These are phyloP conservation scores for Meloe dianella DNA, from an alignment of 2,888 invertebrate species.

Conservation along the genomic window DNA sequence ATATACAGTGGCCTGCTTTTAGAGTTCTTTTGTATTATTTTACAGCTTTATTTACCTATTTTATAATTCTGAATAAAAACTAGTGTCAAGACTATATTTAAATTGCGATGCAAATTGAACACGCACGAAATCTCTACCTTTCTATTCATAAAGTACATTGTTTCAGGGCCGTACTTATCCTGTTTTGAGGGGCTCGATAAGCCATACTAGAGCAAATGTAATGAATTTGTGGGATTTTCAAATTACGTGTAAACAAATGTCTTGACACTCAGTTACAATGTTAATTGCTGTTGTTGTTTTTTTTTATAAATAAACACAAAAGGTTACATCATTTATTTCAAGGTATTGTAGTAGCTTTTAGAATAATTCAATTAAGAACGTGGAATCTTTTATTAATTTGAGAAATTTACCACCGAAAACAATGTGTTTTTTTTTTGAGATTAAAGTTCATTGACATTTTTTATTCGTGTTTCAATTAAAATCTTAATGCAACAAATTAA, in stretches of 20 bases:
- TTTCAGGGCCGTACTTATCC: too few relatives aligned
- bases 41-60: neutral
- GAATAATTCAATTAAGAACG: conserved; percentile 10
- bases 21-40: neutral
- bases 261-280: neutral
- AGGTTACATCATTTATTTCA: neutral
- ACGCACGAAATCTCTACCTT: neutral
- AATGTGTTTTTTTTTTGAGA: neutral
- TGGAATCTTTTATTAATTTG: neutral
- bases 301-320: conserved; percentile 7
- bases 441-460: conserved; percentile 1
- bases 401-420: neutral
- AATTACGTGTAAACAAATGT: neutral
- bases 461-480: neutral
- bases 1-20: conserved; percentile 22
- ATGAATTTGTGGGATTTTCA: too few relatives aligned
- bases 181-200: too few relatives aligned
- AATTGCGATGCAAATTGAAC: conserved; percentile 25
- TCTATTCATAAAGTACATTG: neutral
- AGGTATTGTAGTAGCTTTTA: neutral
- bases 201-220: too few relatives aligned
- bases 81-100: conserved; percentile 32
- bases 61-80: neutral
- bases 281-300: too few relatives aligned
- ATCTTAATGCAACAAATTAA: neutral